These are phyloP conservation scores for Sebastiscus tertius DNA, from an alignment of 2,797 vertebrate genomes.

Conservation along the genomic window DNA sequence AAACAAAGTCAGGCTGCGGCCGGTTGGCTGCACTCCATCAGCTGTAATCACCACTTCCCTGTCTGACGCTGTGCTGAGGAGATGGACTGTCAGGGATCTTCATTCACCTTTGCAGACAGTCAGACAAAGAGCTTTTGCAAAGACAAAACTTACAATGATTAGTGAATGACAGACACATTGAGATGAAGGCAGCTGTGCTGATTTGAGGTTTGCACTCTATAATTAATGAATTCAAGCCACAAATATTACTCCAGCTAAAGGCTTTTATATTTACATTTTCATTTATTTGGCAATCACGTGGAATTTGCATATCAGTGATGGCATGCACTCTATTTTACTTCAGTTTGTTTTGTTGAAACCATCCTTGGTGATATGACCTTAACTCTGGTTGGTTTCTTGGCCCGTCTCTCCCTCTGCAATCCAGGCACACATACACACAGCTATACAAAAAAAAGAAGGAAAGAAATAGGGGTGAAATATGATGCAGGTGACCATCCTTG, in stretches of 20 bases:
- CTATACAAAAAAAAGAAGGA: constrained; percentile 37
- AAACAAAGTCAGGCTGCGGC: neutral
- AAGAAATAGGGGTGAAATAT: constrained; percentile 44
- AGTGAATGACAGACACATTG: neutral
- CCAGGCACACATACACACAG: neutral
- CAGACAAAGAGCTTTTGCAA: constrained; percentile 12
- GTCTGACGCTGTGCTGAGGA: constrained; percentile 19
- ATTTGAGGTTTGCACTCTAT: neutral
- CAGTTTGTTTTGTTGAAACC: constrained; percentile 3
- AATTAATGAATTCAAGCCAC: neutral
- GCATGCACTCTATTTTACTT: neutral
- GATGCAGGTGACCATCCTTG: constrained; percentile 45
- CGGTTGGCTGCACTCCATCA: constrained; percentile 32
- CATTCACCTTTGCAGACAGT: constrained; percentile 26
- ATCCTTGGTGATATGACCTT: constrained; percentile 24
- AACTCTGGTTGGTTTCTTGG: neutral
- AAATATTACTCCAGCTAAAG: neutral
- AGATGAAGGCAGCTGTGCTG: neutral
- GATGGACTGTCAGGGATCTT: constrained; percentile 26
- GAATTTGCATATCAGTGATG: neutral
- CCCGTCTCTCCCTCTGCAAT: neutral
- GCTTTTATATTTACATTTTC: neutral
- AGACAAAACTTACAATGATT: constrained; percentile 5
- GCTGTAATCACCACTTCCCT: constrained; percentile 31
- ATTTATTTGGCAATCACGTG: neutral